phyloP scores from a whole-genome alignment of 2,113 vertebrate genomes.

The Coptodon rendalli region DNA sequence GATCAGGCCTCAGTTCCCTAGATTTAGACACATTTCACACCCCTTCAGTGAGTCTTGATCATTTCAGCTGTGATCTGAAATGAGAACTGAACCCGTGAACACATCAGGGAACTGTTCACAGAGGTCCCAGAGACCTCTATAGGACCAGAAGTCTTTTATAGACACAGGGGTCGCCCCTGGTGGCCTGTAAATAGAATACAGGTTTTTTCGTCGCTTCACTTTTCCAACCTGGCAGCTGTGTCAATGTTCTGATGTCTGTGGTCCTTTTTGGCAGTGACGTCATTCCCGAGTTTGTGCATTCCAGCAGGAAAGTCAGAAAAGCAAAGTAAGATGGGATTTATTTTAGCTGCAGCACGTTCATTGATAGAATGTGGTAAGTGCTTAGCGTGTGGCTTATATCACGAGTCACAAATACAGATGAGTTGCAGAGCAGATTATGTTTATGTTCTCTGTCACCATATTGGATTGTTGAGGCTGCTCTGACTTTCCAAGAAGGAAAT shows the following conservation, averaged over 20 bases:
- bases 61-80: not conserved
- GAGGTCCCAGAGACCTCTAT: accelerated
- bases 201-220: accelerated
- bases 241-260: not conserved
- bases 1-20: not conserved
- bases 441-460: not conserved
- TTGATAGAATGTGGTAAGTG: not conserved
- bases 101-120: not conserved
- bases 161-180: not conserved
- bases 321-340: not conserved
- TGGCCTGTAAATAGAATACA: not conserved
- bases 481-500: not conserved
- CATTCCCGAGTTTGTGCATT: not conserved
- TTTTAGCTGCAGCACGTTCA: not conserved
- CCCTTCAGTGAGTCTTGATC: not conserved
- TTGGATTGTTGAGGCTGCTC: not conserved
- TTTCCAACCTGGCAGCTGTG: not conserved
- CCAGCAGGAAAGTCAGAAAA: not conserved
- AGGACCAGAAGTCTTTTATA: not conserved
- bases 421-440: not conserved
- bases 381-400: not conserved
- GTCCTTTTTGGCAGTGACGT: not conserved
- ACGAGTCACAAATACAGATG: not conserved
- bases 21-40: not conserved
- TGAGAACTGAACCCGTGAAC: not conserved